Evolutionary conservation across 2,888 invertebrate species (phyloP), one percentile per base, ranked within the genome.

Genomic region (Mactromeris polynyma): DNA sequence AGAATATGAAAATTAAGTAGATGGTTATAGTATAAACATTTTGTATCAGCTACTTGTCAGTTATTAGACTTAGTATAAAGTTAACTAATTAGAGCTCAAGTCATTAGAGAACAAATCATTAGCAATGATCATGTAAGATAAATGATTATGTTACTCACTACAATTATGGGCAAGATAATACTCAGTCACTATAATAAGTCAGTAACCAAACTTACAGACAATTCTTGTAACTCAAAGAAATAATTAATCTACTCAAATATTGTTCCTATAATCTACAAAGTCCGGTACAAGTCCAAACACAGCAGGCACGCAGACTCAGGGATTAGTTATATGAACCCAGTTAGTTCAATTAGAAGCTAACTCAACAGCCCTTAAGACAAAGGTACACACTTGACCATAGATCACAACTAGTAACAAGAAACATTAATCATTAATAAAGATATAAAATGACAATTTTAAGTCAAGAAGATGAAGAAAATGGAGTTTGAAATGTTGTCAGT

Each of bases 401-500:
- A 64, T 64, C 26, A 64, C n/a, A 64, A 64, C 58, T 77, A 77
- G 36, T 77, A 21, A 83, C 83, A 73, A 83, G 83, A 40, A 26
- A 42, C 77, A 51, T 73, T 64, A 64, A 64, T 64, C 58, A 64
- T 46, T 1, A n/a, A n/a, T 26, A 26, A 26, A 77, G 77, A 83
- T 64, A 77, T 17, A n/a, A 64, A 83, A 40, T 83, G 73, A 73
- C 83, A 73, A 51, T 33, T 51, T 40, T 83, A 73, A 83, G 69
- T 73, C 36, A n/a, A 14, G 77, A 83, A 31, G 73, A 77, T 73
- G 73, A 40, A 51, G 21, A 83, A 73, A 83, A 73, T 83, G 83
- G 33, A 83, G 46, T 77, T 83, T 9, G 31, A 46, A 83, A 17
- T 77, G 77, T 77, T 83, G 83, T 83, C 83, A 73, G 19, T 46